Evolutionary conservation across 64 coral and sea anemone species (phyloP), one percentile per base, ranked within the genome.

Genomic region (Stichodactyla mertensii): DNA sequence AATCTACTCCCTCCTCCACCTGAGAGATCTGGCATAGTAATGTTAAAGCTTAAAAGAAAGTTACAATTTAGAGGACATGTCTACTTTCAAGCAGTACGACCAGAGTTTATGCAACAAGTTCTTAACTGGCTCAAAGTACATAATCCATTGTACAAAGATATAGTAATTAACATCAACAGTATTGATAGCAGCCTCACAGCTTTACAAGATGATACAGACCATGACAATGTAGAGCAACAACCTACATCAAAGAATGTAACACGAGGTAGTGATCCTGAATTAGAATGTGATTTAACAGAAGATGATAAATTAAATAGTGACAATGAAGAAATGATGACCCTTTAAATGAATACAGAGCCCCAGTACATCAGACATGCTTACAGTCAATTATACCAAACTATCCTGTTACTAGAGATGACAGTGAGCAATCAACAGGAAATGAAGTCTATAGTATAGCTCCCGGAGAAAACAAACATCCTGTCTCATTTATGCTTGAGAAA

Each of bases 241-340:
- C 67, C 10, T 71, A 22, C 1, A 1, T 22, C 19, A 20, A 58
- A 58, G 56, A 2, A 58, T 83, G 51, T 11, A 7, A 55, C 52
- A 13, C 6, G n/a, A 52, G 81, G 20, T 57, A 8, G 28, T 83
- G 24, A 83, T 8, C 52, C 52, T 83, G 52, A 9, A 55, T 12
- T 18, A 23, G 0, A 56, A 16, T 52, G 81, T 55, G 52, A 51
- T 55, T 20, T 55, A 0, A 55, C 51, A 83, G 81, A 54, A 83
- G 55, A 83, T 7, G 55, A 83, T 7, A 71, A 71, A 27, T 71
- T 71, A 0, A 2, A 71, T 71, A 71, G 24, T 71, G 52, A 56
- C 20, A 8, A 57, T 83, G 52, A 83, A 55, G 81, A 83, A 22
- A 57, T 83, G 81, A 83, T 83, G 81, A 83, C 52, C 81, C 81